phyloP scores from a whole-genome alignment of 1,140 invertebrate genomes.

The Drosophila serrata region DNA sequence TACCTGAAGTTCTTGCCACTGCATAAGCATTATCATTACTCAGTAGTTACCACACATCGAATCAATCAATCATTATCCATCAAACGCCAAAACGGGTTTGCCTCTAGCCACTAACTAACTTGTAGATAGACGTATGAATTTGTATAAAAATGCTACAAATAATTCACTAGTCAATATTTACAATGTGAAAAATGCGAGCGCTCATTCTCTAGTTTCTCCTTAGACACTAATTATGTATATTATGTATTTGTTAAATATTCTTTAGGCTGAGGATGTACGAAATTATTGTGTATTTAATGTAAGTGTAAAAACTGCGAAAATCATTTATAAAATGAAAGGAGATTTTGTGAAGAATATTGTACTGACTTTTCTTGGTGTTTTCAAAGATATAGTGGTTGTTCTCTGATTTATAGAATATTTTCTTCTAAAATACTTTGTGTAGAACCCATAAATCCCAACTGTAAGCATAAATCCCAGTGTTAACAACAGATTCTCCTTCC shows the following conservation, averaged over 20 bases:
- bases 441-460: slow-evolving; percentile 35
- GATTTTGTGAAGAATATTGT: slow-evolving; percentile 1
- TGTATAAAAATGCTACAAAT: slow-evolving; percentile 67
- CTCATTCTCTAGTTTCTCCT: slow-evolving; percentile 68
- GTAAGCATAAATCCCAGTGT: slow-evolving; percentile 43
- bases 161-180: slow-evolving; percentile 84
- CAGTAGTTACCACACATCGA: slow-evolving; percentile 30
- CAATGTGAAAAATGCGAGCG: slow-evolving; percentile 80
- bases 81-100: slow-evolving; percentile 75
- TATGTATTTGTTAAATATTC: slow-evolving; percentile 46
- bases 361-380: background rate
- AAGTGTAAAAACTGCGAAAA: slow-evolving; percentile 5
- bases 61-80: slow-evolving; percentile 42
- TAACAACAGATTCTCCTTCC: slow-evolving; percentile 37
- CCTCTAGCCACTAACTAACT: slow-evolving; percentile 58
- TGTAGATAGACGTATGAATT: slow-evolving; percentile 36
- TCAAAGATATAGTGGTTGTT: background rate
- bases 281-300: slow-evolving; percentile 35
- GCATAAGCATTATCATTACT: slow-evolving; percentile 33
- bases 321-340: slow-evolving; percentile 13
- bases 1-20: slow-evolving; percentile 55
- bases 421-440: slow-evolving; percentile 8
- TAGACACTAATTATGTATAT: slow-evolving; percentile 32
- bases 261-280: slow-evolving; percentile 62
- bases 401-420: background rate